Conservation (phyloP, 1,140 invertebrate genomes). For the Drosophila carrolli region DNA sequence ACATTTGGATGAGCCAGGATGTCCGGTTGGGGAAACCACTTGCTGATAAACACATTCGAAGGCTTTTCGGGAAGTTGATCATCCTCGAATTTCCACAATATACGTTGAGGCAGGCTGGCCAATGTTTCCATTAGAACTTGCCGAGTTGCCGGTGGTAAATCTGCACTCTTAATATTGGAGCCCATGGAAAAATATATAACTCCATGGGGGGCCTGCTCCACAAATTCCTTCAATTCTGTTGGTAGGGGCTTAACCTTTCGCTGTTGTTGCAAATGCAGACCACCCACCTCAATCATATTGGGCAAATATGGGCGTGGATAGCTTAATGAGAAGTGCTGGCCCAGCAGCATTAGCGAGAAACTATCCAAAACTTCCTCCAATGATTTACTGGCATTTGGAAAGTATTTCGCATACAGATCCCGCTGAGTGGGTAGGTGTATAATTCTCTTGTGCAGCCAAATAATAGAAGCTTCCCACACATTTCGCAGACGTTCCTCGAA, state of each 20-base stretch:
- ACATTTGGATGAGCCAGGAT: conserved; percentile 89
- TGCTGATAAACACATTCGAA: conserved; percentile 87
- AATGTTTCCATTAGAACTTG: conserved; percentile 85
- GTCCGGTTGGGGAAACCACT: conserved; percentile 90
- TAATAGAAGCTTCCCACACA: conserved; percentile 47
- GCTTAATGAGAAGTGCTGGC: conserved; percentile 86
- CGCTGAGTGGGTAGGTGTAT: conserved; percentile 74
- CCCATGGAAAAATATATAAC: conserved; percentile 90
- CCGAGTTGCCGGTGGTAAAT: conserved; percentile 85
- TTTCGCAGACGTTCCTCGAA: conserved; percentile 85
- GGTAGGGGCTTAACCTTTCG: conserved; percentile 81
- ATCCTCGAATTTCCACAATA: conserved; percentile 87
- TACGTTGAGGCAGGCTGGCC: conserved; percentile 85
- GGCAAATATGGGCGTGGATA: conserved; percentile 86
- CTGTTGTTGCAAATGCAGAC: conserved; percentile 85
- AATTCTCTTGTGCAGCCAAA: conserved; percentile 43
- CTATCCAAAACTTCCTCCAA: conserved; percentile 80
- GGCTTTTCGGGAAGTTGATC: conserved; percentile 85
- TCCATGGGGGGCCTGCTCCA: conserved; percentile 87
- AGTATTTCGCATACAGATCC: conserved; percentile 80
- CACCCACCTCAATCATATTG: conserved; percentile 85
- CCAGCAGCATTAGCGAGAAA: conserved; percentile 86
- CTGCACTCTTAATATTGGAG: conserved; percentile 87
- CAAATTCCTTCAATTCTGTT: conserved; percentile 84
- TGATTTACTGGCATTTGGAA: conserved; percentile 48